A percentile compares a stretch with the other conserved stretches of the same genome.
These are phyloP conservation scores for Promerops cafer DNA, from an alignment of 2,113 vertebrate genomes.

Conservation along the genomic window DNA sequence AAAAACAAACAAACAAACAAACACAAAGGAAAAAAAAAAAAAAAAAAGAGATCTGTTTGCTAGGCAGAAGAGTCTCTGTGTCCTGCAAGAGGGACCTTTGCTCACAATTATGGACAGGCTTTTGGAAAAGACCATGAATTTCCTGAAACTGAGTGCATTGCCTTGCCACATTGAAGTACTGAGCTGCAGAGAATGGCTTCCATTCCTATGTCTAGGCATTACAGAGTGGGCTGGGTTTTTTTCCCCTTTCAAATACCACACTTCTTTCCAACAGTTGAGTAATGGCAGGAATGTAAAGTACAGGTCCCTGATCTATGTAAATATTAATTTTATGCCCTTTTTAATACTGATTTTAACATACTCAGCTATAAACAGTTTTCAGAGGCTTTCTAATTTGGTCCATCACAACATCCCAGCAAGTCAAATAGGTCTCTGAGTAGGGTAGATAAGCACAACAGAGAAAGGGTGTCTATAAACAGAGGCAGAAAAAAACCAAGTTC, in stretches of 20 bases:
- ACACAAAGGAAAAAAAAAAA: neutral
- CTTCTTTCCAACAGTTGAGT: neutral
- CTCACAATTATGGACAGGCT: neutral
- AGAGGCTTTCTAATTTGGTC: conserved; percentile 16
- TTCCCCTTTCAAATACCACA: neutral
- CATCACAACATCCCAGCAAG: conserved; percentile 14
- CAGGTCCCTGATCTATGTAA: neutral
- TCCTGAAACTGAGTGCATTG: neutral
- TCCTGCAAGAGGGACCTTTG: neutral
- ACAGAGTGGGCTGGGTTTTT: neutral
- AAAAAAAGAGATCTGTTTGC: neutral
- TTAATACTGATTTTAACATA: neutral
- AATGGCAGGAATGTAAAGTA: neutral
- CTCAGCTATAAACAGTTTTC: neutral
- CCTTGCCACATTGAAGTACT: neutral
- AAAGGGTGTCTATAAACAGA: conserved; percentile 31
- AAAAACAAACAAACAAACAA: neutral
- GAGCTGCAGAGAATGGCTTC: neutral
- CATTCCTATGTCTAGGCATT: neutral
- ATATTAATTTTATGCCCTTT: neutral
- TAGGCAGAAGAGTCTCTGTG: neutral
- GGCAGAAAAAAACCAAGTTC: conserved; percentile 35
- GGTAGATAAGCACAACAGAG: conserved; percentile 24
- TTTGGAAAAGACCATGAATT: neutral
- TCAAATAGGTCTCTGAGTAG: neutral